A percentile compares a stretch with the other conserved stretches of the same genome.
These are phyloP conservation scores for Eulemur rubriventer DNA, from an alignment of 2,797 vertebrate genomes.

Conservation along the genomic window DNA sequence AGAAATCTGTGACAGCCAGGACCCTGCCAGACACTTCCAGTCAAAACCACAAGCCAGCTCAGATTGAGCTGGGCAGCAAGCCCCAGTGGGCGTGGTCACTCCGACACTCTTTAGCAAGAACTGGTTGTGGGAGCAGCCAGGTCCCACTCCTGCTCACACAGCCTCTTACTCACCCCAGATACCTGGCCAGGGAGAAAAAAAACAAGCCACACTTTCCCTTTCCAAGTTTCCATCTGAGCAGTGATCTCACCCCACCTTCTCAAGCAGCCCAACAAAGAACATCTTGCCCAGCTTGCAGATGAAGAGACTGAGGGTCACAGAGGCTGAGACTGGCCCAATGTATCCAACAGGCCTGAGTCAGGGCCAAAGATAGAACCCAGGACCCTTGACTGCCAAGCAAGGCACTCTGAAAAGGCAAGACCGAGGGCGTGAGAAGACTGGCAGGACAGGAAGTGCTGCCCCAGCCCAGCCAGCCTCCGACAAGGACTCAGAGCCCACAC, in stretches of 20 bases:
- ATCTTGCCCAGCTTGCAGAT: not conserved
- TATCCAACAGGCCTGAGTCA: not conserved
- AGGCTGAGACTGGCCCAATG: not conserved
- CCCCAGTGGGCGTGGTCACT: not conserved
- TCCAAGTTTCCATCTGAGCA: not conserved
- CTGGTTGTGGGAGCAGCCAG: not conserved
- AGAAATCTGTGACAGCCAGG: not conserved
- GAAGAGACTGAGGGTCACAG: not conserved
- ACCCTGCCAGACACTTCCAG: not conserved
- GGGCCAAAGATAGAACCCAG: not conserved
- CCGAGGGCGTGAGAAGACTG: not conserved
- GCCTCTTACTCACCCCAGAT: constrained; percentile 1
- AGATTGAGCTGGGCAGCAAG: not conserved
- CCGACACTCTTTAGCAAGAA: not conserved
- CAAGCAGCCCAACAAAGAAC: not conserved
- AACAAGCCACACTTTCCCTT: constrained; percentile 7
- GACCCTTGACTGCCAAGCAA: not conserved
- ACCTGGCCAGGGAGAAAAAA: not conserved
- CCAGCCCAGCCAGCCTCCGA: not conserved
- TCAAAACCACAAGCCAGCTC: constrained; percentile 4
- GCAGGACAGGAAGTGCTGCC: not conserved
- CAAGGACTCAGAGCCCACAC: not conserved
- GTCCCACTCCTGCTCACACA: not conserved
- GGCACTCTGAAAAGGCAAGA: not conserved
- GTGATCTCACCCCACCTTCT: constrained; percentile 10